Evolutionary conservation across 2,797 vertebrate species (phyloP).

Genomic region (Garrulus glandarius): DNA sequence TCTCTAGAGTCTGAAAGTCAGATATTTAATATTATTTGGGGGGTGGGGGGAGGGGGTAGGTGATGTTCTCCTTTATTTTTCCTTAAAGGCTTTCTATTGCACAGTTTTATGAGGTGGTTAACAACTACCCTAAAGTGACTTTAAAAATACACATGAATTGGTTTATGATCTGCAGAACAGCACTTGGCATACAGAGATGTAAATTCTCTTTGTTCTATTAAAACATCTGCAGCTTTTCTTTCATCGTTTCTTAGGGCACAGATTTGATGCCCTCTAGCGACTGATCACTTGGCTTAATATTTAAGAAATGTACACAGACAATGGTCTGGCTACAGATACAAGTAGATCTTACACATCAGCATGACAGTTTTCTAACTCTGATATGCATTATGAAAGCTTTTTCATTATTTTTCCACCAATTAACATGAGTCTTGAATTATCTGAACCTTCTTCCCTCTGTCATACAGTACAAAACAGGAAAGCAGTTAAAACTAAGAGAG

Average conservation of each 20-base stretch:
- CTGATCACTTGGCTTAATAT: neutral
- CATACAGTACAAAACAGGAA: neutral
- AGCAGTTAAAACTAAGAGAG: neutral
- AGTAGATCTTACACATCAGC: neutral
- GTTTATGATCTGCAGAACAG: neutral
- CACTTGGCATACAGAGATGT: neutral
- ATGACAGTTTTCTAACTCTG: neutral
- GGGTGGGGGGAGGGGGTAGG: rapidly evolving
- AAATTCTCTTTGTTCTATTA: neutral
- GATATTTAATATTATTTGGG: neutral
- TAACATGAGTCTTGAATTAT: neutral
- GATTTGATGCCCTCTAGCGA: constrained; percentile 15
- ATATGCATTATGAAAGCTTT: neutral
- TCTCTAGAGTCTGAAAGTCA: neutral
- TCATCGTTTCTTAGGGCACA: neutral
- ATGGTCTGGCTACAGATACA: neutral
- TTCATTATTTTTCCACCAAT: neutral
- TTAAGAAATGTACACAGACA: neutral
- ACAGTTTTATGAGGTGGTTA: neutral
- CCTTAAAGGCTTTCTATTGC: neutral
- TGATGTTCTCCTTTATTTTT: neutral
- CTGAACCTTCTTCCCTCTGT: neutral
- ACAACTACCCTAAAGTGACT: neutral
- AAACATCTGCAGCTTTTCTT: neutral
- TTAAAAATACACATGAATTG: neutral